phyloP scores from a whole-genome alignment of 1,140 invertebrate species.

The Danaus melanippus region DNA sequence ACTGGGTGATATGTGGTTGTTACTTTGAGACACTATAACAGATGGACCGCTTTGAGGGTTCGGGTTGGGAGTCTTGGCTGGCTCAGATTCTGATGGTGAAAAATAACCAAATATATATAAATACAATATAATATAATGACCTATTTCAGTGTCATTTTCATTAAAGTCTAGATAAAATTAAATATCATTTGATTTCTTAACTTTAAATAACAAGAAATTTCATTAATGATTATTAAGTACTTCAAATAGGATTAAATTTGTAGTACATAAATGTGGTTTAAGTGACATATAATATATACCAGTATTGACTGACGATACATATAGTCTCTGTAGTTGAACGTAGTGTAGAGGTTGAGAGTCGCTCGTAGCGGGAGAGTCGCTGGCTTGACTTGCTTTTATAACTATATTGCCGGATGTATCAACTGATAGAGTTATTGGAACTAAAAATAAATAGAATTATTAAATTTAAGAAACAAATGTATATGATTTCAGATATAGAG shows the following conservation, averaged over 20 bases:
- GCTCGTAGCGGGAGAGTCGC: constrained; percentile 24
- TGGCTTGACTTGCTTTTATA: constrained; percentile 47
- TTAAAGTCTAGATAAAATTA: too few relatives aligned
- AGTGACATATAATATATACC: constrained; percentile 26
- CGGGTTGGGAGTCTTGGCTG: constrained; percentile 20
- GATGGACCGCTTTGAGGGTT: constrained; percentile 43
- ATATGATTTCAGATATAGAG: too few relatives aligned
- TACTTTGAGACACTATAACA: constrained; percentile 67
- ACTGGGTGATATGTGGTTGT: constrained; percentile 28
- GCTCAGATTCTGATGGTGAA: constrained; percentile 20
- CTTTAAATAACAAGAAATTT: too few relatives aligned
- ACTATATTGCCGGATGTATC: constrained; percentile 59
- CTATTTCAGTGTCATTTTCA: too few relatives aligned
- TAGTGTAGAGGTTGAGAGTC: constrained; percentile 46
- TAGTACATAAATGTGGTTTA: too few relatives aligned
- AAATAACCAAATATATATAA: constrained; percentile 1
- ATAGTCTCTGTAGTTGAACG: constrained; percentile 57
- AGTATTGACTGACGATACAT: constrained; percentile 45
- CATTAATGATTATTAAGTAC: too few relatives aligned
- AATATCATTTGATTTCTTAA: too few relatives aligned
- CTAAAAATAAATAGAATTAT: constrained; percentile 18
- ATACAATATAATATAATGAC: too few relatives aligned
- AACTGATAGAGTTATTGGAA: constrained; percentile 55
- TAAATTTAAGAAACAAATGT: constrained; percentile 2
- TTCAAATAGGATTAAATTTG: too few relatives aligned